A percentile compares a stretch with the other conserved stretches of the same genome.
Evolutionary conservation across 2,113 vertebrate species (phyloP).

Genomic region (Chaenocephalus aceratus): DNA sequence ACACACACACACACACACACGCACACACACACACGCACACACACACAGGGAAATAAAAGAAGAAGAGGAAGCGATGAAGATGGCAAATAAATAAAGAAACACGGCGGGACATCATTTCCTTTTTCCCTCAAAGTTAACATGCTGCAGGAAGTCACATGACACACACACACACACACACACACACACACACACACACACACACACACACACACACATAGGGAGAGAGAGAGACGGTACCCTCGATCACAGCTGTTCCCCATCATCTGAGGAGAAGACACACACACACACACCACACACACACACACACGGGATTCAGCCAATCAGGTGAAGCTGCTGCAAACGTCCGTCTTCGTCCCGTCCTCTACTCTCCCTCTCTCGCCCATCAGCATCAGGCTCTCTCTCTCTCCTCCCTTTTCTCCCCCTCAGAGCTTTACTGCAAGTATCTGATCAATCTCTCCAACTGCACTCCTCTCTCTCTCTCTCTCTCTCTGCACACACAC

Average conservation of each 20-base stretch:
- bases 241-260: slow-evolving; percentile 98
- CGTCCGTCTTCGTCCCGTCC: slow-evolving; percentile 59
- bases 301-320: slow-evolving; percentile 63
- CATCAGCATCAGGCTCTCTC: slow-evolving; percentile 60
- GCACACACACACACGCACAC: too few species aligned
- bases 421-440: slow-evolving; percentile 84
- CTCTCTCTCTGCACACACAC: slow-evolving; percentile 1
- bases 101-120: not conserved
- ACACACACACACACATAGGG: slow-evolving; percentile 19
- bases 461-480: slow-evolving; percentile 81
- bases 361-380: slow-evolving; percentile 12
- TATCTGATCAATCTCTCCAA: slow-evolving; percentile 91
- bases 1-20: too few species aligned
- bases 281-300: slow-evolving; percentile 23
- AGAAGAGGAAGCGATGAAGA: slow-evolving; percentile 11
- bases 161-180: slow-evolving; percentile 22
- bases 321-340: slow-evolving; percentile 63
- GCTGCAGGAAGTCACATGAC: slow-evolving; percentile 67
- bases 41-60: too few species aligned
- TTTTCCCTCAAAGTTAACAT: slow-evolving; percentile 56
- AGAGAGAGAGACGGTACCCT: slow-evolving; percentile 86
- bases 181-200: slow-evolving; percentile 23
- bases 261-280: slow-evolving; percentile 82
- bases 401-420: slow-evolving; percentile 37
- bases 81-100: not conserved